Conservation (phyloP, 2,113 vertebrate genomes). For the Albula glossodonta region DNA sequence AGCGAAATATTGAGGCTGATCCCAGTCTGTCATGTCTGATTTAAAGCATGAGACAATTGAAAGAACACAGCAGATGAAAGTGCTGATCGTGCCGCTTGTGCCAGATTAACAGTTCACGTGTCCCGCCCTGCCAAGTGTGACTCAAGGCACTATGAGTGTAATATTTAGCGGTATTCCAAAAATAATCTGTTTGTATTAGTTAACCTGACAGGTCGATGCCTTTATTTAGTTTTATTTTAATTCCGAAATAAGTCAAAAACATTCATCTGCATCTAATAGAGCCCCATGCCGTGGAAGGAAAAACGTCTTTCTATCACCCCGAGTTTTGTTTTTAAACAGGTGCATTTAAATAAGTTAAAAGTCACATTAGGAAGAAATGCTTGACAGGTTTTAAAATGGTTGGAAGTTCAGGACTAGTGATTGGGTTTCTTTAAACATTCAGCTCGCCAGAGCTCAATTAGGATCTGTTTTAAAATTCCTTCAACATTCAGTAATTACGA, state of each 20-base stretch:
- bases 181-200: conserved; percentile 24
- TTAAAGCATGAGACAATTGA: conserved; percentile 34
- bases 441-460: conserved; percentile 16
- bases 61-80: conserved; percentile 33
- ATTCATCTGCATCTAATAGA: conserved; percentile 2
- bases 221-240: neutral
- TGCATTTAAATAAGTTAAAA: conserved; percentile 8
- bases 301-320: neutral
- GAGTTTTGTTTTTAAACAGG: conserved; percentile 3
- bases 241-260: neutral
- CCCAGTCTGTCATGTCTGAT: conserved; percentile 40
- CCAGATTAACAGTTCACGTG: conserved; percentile 38
- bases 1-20: conserved; percentile 37
- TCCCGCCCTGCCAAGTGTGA: neutral
- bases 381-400: neutral
- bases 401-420: conserved; percentile 10
- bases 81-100: conserved; percentile 23
- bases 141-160: conserved; percentile 1
- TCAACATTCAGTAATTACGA: conserved; percentile 20
- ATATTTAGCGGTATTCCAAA: conserved; percentile 18
- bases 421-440: conserved; percentile 29
- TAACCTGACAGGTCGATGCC: neutral
- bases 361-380: neutral
- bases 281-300: neutral
- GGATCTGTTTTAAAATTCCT: conserved; percentile 27